Percentiles rank a stretch among this genome's conserved stretches.
Evolutionary conservation across 1,140 invertebrate genomes (phyloP).

Genomic region (Drosophila funebris): DNA sequence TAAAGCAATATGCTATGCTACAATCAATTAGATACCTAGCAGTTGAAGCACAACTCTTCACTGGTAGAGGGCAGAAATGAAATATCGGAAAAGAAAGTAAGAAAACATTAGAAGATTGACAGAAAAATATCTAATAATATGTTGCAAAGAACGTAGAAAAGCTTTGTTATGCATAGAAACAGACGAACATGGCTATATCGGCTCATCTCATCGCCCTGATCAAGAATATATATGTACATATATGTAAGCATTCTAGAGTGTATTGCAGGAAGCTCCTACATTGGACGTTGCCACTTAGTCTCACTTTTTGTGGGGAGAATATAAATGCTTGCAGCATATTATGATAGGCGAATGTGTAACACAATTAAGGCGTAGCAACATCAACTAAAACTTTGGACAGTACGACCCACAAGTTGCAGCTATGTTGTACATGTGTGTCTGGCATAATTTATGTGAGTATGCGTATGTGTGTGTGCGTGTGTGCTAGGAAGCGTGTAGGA

Average conservation of each 20-base stretch:
- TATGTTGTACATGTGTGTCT: slow-evolving; percentile 1
- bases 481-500: not conserved
- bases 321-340: slow-evolving; percentile 22
- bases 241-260: too few relatives aligned
- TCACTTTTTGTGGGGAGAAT: not conserved
- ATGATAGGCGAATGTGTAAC: slow-evolving; percentile 48
- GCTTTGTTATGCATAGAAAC: too few relatives aligned
- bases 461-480: not conserved
- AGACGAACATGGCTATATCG: too few relatives aligned
- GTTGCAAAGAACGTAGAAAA: too few relatives aligned
- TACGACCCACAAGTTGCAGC: not conserved
- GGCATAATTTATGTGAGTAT: not conserved
- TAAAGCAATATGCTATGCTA: not conserved
- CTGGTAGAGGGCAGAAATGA: not conserved
- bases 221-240: not conserved
- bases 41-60: not conserved
- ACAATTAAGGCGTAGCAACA: slow-evolving; percentile 55
- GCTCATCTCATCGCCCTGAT: too few relatives aligned
- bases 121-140: too few relatives aligned
- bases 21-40: not conserved
- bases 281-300: not conserved
- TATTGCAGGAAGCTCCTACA: not conserved
- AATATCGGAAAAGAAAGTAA: too few relatives aligned
- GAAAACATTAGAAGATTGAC: too few relatives aligned
- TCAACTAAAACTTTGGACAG: slow-evolving; percentile 1